Percentiles rank a stretch among this genome's conserved stretches.
These are phyloP conservation scores for Pluvialis apricaria DNA, from an alignment of 2,113 vertebrate genomes.

Conservation along the genomic window DNA sequence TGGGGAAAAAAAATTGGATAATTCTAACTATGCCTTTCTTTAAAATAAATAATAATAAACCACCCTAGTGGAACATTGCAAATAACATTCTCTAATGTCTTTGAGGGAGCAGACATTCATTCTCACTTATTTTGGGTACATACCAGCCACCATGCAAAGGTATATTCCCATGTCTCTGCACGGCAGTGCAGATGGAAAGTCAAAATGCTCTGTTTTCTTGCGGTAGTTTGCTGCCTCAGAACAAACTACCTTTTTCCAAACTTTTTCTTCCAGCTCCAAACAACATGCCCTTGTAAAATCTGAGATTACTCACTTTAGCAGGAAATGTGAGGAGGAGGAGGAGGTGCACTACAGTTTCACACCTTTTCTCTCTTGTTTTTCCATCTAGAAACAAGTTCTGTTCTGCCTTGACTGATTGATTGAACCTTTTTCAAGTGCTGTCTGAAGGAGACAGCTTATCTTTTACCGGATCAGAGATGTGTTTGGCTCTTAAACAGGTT, in stretches of 20 bases:
- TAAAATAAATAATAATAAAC: not conserved
- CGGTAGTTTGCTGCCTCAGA: not conserved
- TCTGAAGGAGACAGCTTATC: constrained; percentile 27
- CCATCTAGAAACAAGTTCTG: constrained; percentile 30
- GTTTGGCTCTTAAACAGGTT: constrained; percentile 23
- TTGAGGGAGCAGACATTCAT: not conserved
- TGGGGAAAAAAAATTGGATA: not conserved
- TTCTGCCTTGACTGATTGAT: constrained; percentile 21
- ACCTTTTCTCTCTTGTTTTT: constrained; percentile 51
- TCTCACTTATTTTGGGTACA: not conserved
- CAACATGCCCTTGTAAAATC: constrained; percentile 35
- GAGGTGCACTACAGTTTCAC: constrained; percentile 31
- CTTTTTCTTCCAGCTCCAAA: not conserved
- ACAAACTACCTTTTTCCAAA: constrained; percentile 3
- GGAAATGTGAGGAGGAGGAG: constrained; percentile 49
- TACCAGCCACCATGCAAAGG: not conserved
- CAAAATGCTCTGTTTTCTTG: not conserved
- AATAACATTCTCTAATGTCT: not conserved
- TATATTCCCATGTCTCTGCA: not conserved
- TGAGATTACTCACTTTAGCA: constrained; percentile 48
- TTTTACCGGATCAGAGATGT: not conserved
- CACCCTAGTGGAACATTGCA: not conserved
- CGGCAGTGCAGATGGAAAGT: not conserved
- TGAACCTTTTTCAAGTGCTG: constrained; percentile 38
- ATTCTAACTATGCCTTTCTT: not conserved